A percentile compares a stretch with the other conserved stretches of the same genome.
Conservation (phyloP, 2,113 vertebrate species). For the Diadophis punctatus region DNA sequence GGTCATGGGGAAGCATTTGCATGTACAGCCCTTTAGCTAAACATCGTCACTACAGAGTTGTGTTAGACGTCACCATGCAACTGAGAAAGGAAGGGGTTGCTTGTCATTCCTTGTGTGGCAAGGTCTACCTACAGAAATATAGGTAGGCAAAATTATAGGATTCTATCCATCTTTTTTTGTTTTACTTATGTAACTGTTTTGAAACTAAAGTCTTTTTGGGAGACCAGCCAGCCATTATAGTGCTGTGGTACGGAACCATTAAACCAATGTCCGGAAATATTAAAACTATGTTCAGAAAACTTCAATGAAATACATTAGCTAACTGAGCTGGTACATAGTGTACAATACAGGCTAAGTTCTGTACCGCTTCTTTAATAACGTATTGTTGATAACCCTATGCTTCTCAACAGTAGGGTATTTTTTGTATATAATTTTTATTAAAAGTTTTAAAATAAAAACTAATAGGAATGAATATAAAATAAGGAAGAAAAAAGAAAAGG, state of each 20-base stretch:
- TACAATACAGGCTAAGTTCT: neutral
- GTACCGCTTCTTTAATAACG: neutral
- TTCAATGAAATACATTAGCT: neutral
- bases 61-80: neutral
- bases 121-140: neutral
- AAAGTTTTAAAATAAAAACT: neutral
- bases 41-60: neutral
- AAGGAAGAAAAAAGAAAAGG: neutral
- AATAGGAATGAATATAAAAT: neutral
- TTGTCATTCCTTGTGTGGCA: neutral
- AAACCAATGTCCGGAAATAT: neutral
- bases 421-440: neutral
- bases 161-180: neutral
- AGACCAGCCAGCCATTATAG: too few species aligned
- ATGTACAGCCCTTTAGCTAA: neutral
- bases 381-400: neutral
- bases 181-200: neutral
- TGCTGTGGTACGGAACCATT: neutral
- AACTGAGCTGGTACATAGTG: neutral
- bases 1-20: neutral
- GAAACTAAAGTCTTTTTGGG: neutral
- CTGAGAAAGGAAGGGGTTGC: neutral
- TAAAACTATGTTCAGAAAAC: neutral
- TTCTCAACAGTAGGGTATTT: neutral
- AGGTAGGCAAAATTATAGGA: neutral